Evolutionary conservation across 2,888 invertebrate species (phyloP).

Genomic region (Anthophora plumipes): DNA sequence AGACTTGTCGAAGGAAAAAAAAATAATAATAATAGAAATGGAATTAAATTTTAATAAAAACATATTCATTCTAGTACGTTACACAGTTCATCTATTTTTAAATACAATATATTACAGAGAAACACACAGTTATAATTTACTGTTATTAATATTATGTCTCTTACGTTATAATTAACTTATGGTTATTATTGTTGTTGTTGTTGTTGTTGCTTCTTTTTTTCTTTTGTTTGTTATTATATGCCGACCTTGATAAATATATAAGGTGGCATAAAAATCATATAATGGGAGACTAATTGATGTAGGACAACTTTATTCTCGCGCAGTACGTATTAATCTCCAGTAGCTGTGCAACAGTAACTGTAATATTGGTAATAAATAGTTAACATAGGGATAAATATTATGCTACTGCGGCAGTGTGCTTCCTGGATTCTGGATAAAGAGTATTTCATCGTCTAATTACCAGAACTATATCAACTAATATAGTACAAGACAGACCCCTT

Average conservation of each 20-base stretch:
- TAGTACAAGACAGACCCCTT: slow-evolving; percentile 72
- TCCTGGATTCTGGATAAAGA: slow-evolving; percentile 80
- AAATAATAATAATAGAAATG: slow-evolving; percentile 68
- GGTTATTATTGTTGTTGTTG: slow-evolving; percentile 75
- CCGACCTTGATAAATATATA: slow-evolving; percentile 74
- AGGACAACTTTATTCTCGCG: slow-evolving; percentile 68
- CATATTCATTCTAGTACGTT: slow-evolving; percentile 75
- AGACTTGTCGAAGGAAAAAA: slow-evolving; percentile 37
- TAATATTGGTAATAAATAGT: slow-evolving; percentile 83
- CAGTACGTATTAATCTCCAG: slow-evolving; percentile 75
- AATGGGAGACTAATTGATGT: slow-evolving; percentile 81
- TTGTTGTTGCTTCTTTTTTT: slow-evolving; percentile 71
- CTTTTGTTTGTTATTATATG: slow-evolving; percentile 67
- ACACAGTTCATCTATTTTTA: slow-evolving; percentile 81
- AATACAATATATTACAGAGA: slow-evolving; percentile 85
- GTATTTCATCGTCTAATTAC: slow-evolving; percentile 71
- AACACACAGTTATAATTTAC: slow-evolving; percentile 84
- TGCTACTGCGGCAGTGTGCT: slow-evolving; percentile 83
- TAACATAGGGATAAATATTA: slow-evolving; percentile 83
- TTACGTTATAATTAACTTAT: slow-evolving; percentile 78
- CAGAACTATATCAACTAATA: slow-evolving; percentile 74
- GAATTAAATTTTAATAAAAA: slow-evolving; percentile 73
- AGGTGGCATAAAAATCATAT: slow-evolving; percentile 79
- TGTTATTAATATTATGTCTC: slow-evolving; percentile 83
- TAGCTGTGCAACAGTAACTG: slow-evolving; percentile 82